Percentiles rank a stretch among this genome's conserved stretches.
Evolutionary conservation across 2,797 vertebrate species (phyloP).

Genomic region (Bucorvus abyssinicus): DNA sequence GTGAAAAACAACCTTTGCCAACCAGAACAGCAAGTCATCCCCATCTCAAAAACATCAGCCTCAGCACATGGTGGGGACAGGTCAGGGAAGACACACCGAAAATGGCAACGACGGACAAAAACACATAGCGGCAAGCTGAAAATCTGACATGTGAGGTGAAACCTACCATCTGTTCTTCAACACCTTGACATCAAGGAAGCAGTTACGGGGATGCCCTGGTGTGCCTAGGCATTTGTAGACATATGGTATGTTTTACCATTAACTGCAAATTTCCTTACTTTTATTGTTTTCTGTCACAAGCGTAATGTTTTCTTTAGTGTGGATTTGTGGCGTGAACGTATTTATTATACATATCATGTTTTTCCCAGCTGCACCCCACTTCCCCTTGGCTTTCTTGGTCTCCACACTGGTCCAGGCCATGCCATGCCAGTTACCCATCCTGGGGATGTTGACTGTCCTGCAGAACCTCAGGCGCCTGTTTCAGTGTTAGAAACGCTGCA

Average conservation of each 20-base stretch:
- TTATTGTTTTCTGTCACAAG: slow-evolving; percentile 37
- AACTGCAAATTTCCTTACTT: slow-evolving; percentile 45
- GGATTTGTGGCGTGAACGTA: not conserved
- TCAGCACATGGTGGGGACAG: slow-evolving; percentile 3
- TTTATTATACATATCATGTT: not conserved
- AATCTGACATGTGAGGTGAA: slow-evolving; percentile 55
- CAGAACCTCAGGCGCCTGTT: not conserved
- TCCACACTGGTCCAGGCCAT: not conserved
- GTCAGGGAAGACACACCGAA: slow-evolving; percentile 50
- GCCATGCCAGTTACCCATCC: not conserved
- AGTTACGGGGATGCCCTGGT: slow-evolving; percentile 4
- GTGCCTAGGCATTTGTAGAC: not conserved
- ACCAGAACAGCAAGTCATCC: slow-evolving; percentile 40
- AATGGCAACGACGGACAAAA: slow-evolving; percentile 45
- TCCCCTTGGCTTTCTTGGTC: not conserved
- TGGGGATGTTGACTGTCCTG: fast-evolving
- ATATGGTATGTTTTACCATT: slow-evolving; percentile 29
- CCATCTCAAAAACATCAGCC: slow-evolving; percentile 13
- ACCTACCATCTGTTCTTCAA: slow-evolving; percentile 48
- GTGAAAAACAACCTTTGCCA: slow-evolving; percentile 31
- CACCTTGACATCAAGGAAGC: slow-evolving; percentile 42
- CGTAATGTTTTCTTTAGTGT: not conserved
- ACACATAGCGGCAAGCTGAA: slow-evolving; percentile 44
- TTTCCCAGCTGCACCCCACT: not conserved
- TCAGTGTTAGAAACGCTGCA: not conserved